phyloP scores from a whole-genome alignment of 2,113 vertebrate genomes.

The Eulemur macaco region DNA sequence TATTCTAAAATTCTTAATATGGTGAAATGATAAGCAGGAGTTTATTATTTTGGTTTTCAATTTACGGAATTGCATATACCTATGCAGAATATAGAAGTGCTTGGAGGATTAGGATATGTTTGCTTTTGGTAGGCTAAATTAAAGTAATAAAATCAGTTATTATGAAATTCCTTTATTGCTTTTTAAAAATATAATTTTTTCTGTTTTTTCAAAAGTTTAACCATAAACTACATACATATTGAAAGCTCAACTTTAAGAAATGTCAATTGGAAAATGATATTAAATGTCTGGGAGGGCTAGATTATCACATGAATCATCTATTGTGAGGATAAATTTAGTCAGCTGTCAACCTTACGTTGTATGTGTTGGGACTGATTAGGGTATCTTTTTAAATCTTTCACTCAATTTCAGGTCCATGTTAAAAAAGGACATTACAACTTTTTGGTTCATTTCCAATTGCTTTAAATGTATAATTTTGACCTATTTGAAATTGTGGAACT shows the following conservation, averaged over 20 bases:
- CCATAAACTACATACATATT: background rate
- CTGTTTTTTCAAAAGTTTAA: background rate
- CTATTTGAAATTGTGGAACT: background rate
- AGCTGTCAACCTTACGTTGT: background rate
- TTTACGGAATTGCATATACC: background rate
- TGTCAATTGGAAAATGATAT: slow-evolving; percentile 48
- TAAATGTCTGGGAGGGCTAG: background rate
- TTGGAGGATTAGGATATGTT: background rate
- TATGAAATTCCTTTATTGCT: background rate
- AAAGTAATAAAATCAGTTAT: background rate
- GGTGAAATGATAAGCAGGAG: background rate
- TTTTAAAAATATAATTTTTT: background rate
- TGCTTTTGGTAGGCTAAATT: background rate
- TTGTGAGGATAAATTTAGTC: background rate
- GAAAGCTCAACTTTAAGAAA: slow-evolving; percentile 30
- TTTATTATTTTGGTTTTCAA: background rate
- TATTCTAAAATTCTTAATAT: background rate
- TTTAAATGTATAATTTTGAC: background rate
- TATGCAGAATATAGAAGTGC: background rate
- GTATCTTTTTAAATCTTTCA: background rate
- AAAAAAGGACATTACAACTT: background rate
- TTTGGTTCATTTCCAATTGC: background rate
- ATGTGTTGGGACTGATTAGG: background rate
- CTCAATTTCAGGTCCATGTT: background rate
- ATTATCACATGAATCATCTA: background rate